phyloP scores from a whole-genome alignment of 2,113 vertebrate species.

The Pteronura brasiliensis region DNA sequence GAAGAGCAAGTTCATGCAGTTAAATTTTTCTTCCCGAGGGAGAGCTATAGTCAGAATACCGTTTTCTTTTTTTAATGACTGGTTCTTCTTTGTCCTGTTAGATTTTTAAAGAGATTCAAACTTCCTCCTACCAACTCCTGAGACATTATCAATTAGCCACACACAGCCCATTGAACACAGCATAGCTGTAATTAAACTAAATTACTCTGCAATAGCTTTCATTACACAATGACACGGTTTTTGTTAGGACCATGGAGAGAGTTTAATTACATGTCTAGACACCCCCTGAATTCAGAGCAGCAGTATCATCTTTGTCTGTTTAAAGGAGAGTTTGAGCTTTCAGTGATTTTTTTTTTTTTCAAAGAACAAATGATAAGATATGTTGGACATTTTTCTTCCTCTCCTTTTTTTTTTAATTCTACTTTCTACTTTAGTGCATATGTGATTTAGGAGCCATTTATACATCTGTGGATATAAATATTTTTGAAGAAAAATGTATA shows the following conservation, averaged over 20 bases:
- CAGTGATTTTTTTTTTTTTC: background rate
- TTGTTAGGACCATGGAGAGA: slow-evolving; percentile 64
- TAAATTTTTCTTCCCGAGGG: background rate
- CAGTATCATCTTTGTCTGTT: slow-evolving; percentile 29
- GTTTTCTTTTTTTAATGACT: slow-evolving; percentile 45
- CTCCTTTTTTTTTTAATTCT: slow-evolving; percentile 11
- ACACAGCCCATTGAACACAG: slow-evolving; percentile 66
- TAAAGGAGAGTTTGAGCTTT: slow-evolving; percentile 17
- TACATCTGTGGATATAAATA: background rate
- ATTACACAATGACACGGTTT: slow-evolving; percentile 70
- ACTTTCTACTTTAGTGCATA: background rate
- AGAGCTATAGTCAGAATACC: slow-evolving; percentile 45
- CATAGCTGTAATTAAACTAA: slow-evolving; percentile 76
- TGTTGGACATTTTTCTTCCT: background rate
- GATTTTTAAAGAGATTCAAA: slow-evolving; percentile 66
- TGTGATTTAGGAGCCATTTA: slow-evolving; percentile 19
- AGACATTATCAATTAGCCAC: slow-evolving; percentile 73
- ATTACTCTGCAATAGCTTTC: slow-evolving; percentile 71
- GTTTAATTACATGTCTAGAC: slow-evolving; percentile 80
- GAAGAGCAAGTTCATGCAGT: background rate
- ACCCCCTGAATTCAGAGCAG: slow-evolving; percentile 59
- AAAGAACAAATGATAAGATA: slow-evolving; percentile 4
- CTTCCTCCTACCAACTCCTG: slow-evolving; percentile 70
- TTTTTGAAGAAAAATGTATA: background rate
- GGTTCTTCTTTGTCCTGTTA: slow-evolving; percentile 27